Evolutionary conservation across 2,113 vertebrate genomes (phyloP), one percentile per base, ranked within the genome.

Genomic region (Danionella cerebrum): DNA sequence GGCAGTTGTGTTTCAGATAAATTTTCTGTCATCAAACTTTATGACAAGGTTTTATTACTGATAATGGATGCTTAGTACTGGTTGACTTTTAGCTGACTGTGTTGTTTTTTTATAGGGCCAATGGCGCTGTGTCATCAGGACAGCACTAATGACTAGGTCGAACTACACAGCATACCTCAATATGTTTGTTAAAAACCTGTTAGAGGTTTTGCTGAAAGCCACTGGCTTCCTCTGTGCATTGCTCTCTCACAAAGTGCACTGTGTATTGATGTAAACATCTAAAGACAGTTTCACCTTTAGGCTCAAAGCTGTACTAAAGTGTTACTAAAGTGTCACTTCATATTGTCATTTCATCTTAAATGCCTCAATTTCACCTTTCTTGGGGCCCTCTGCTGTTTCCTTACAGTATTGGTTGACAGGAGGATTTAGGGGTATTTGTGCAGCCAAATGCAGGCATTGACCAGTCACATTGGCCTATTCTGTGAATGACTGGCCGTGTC

Each of bases 371-470:
- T 69, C 41, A 58, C 33, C 67, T 51, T 59, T 38, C 35, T 31
- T 19, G 24, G 35, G 13, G 41, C 12, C 4, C 39, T n/a, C 21
- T 31, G 41, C 36, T 67, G 63, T 48, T 63, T 22, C 39, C 33
- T 36, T 73, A 69, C 27, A 33, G 19, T 27, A 69, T 19, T 16
- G 58, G 29, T 14, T 47, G 41, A 54, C 24, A 62, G 58, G 16
- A 42, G 63, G 48, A 73, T 73, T 55, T 35, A 69, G 24, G 35
- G 59, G 53, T 58, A 65, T 64, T 65, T 73, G 58, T 33, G 21
- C 35, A 35, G 50, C 65, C 58, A 44, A 64, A 13, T 47, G 35
- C 24, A 55, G 18, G 24, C 13, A 57, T 51, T 69, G 71, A 66
- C 19, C 45, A 41, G 13, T 64, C 58, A 50, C 57, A 24, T 50